Evolutionary conservation across 2,113 vertebrate genomes (phyloP), one percentile per base, ranked within the genome.

Genomic region (Rhegmatorhina hoffmannsi): DNA sequence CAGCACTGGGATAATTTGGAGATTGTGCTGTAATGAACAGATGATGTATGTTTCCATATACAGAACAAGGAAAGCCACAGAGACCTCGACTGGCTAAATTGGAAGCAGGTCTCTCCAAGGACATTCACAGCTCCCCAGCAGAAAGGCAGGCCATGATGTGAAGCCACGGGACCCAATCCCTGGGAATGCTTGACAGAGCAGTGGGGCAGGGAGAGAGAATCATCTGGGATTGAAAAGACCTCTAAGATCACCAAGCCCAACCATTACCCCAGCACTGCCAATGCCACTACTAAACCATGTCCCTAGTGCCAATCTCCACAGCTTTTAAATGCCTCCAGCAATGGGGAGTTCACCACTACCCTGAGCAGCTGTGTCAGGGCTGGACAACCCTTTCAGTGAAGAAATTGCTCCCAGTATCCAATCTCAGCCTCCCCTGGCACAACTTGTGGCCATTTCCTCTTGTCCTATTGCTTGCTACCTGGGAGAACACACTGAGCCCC

Each of bases 21-120:
- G 84, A 70, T 81, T 75, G 73, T 38, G 67, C 85, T 86, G 76
- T 87, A 94, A 95, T 77, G 95, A 97, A 91, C 13, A 73, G 87
- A 93, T 95, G 95, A 96, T 82, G 85, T 87, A 92, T 67, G 93
- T 80, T 95, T 94, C 95, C 91, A 92, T 92, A 90, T 6, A 84
- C 26, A 1, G 49, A 88, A 40, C 73, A 80, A 81, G 89, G 86
- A 58, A 75, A 78, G 79, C 83, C 68, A 18, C 6, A 68, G 95
- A 43, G 92, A 89, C 95, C 56, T 92, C 33, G n/a, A 82, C 56
- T 1, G 7, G 91, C 94, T 90, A 82, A 92, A 85, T 29, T 72
- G 76, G 21, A 40, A 43, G 58, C n/a, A 36, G n/a, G 58, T 59
- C 83, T 85, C 78, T 18, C 40, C 0, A 0, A 2, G 50, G 82